A percentile compares a stretch with the other conserved stretches of the same genome.
Evolutionary conservation across 2,888 invertebrate genomes (phyloP).

Genomic region (Cantharis lateralis): DNA sequence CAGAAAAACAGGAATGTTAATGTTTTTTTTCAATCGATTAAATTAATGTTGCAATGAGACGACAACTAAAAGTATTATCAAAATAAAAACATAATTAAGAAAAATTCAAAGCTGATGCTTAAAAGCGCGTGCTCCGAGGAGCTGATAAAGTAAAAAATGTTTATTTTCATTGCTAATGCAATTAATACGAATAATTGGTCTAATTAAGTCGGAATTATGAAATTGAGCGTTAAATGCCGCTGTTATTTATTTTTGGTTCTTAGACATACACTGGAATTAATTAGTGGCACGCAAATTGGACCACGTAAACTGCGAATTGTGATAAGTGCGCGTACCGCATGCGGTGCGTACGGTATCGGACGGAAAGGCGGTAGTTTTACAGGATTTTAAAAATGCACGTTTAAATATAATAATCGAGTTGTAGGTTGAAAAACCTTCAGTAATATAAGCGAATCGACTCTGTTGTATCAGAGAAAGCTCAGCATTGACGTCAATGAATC

Average conservation of each 20-base stretch:
- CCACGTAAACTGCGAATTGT: neutral
- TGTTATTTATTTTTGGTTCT: neutral
- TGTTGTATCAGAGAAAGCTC: constrained; percentile 36
- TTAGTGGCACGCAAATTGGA: neutral
- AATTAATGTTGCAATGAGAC: no score
- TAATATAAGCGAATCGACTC: constrained; percentile 28
- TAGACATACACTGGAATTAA: neutral
- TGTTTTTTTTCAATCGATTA: no score
- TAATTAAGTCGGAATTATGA: neutral
- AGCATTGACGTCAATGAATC: constrained; percentile 48
- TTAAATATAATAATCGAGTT: neutral
- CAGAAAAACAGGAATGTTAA: no score
- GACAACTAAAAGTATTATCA: neutral
- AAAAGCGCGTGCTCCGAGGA: neutral
- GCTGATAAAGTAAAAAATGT: neutral
- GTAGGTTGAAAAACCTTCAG: neutral
- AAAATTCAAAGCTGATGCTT: neutral
- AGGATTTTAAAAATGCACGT: neutral
- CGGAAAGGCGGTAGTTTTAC: neutral
- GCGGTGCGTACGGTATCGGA: neutral
- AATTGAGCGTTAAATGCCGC: neutral
- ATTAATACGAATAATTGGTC: neutral
- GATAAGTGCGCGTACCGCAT: neutral
- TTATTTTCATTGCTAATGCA: neutral
- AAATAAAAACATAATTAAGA: neutral